Evolutionary conservation across 1,140 invertebrate genomes (phyloP).

Genomic region (Ceratitis capitata): DNA sequence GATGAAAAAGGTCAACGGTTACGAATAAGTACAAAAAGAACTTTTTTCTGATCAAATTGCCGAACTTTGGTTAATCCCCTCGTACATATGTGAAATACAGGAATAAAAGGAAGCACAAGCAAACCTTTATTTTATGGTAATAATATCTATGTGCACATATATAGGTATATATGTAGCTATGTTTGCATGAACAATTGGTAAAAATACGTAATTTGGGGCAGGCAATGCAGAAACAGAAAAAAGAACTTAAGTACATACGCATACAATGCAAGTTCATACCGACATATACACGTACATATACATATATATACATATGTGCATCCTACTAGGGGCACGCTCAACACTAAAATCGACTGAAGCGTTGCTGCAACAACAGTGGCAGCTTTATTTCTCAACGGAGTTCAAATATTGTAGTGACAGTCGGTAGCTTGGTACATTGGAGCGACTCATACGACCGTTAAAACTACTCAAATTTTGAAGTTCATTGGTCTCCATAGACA

Average conservation of each 20-base stretch:
- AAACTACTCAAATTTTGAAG: too few relatives aligned
- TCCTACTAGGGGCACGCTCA: too few relatives aligned
- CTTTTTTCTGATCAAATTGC: too few relatives aligned
- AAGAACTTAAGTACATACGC: too few relatives aligned
- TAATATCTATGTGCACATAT: neutral
- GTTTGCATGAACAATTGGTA: neutral
- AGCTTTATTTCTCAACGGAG: too few relatives aligned
- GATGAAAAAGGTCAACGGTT: too few relatives aligned
- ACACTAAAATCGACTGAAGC: neutral
- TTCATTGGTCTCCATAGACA: too few relatives aligned
- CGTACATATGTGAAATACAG: neutral
- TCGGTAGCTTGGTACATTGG: too few relatives aligned
- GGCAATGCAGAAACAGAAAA: neutral
- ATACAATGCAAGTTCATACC: too few relatives aligned
- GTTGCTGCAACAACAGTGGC: neutral
- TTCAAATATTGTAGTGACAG: too few relatives aligned
- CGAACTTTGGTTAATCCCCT: neutral
- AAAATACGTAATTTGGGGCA: neutral
- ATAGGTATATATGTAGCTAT: neutral
- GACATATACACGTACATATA: neutral
- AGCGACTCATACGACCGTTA: too few relatives aligned
- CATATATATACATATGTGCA: neutral
- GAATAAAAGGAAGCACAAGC: neutral
- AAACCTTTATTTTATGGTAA: neutral
- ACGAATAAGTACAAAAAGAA: neutral